Percentiles rank a stretch among this genome's conserved stretches.
phyloP scores from a whole-genome alignment of 2,113 vertebrate genomes.

The Eleginops maclovinus region DNA sequence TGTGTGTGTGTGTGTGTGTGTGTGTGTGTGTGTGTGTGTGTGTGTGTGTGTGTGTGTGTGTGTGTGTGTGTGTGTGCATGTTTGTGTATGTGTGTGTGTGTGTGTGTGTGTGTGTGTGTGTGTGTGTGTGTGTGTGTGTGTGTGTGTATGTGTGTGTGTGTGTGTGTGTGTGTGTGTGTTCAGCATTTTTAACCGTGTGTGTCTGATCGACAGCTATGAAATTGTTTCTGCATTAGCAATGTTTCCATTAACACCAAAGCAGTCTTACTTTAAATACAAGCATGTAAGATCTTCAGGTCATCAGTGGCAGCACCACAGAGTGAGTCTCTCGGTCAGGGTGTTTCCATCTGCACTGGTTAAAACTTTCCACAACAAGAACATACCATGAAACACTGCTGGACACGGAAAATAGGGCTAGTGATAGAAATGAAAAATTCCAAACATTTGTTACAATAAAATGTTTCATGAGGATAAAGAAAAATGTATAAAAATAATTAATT shows the following conservation, averaged over 20 bases:
- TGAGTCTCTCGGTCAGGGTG: no score
- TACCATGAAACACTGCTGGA: no score
- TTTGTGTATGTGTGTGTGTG: conserved; percentile 17
- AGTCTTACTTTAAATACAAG: conserved; percentile 7
- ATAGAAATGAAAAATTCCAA: no score
- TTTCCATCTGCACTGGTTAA: no score
- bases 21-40: conserved; percentile 3
- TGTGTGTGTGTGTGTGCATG: conserved; percentile 9
- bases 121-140: conserved; percentile 11
- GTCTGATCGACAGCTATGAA: background rate
- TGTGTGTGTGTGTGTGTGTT: conserved; percentile 1
- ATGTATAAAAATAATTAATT: no score
- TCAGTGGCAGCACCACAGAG: background rate
- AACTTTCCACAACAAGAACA: no score
- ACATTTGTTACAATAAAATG: no score
- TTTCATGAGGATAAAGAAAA: no score
- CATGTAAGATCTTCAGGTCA: background rate
- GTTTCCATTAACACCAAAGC: conserved; percentile 1
- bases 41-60: conserved; percentile 14
- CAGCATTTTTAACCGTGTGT: background rate
- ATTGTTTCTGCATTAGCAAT: background rate
- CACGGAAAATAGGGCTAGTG: no score
- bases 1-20: conserved; percentile 16
- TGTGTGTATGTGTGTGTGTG: conserved; percentile 5
- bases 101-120: conserved; percentile 5